Base-by-base conservation (phyloP, 2,797 vertebrate species). In the Chlorospingus flavigularis region DNA sequence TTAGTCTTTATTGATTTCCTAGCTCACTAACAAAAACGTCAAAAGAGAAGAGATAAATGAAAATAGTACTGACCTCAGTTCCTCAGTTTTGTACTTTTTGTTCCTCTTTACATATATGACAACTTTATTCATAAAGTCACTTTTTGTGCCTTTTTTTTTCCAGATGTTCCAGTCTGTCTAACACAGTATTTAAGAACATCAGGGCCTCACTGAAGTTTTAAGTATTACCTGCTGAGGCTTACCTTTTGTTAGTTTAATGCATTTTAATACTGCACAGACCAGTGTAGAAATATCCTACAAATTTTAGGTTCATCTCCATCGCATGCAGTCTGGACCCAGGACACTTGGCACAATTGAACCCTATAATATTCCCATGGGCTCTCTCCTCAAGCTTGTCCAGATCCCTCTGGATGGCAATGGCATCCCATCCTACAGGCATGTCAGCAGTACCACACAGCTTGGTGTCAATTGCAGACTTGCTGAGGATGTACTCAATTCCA, bases 1-100 rank as follows among this genome's bases (percentile, higher is more conserved):
- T 97, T 93, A 97, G 83, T 83, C 94, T 82, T 88, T 92, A 97
- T 94, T 95, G 92, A 97, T 97, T 94, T 95, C 87, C 70, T 84
- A 95, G 72, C 62, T 94, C 90, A 74, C 78, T 91, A 96, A 95
- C 92, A 96, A 96, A 96, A 95, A 82, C 80, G 95, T 95, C 94
- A 96, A 95, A 97, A 95, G 88, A 92, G 62, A 85, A 88, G 33
- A 95, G 85, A 97, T 63, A 92, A 95, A 96, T 96, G 55, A 92
- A 97, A 95, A 91, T 43, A 77, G 55, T 40, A 72, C 70, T 81
- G 87, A 96, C 80, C 88, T 95, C 88, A 88, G 47, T 92, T 92
- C 62, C 67, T 93, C 71, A 86, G 43, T 90, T 93, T 83, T 92
- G 80, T 78, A 90, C 93, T 75, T 88, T 89, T 71, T 96, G 58